Base-by-base conservation (phyloP, 2,797 vertebrate species). In the Propithecus perrieri region DNA sequence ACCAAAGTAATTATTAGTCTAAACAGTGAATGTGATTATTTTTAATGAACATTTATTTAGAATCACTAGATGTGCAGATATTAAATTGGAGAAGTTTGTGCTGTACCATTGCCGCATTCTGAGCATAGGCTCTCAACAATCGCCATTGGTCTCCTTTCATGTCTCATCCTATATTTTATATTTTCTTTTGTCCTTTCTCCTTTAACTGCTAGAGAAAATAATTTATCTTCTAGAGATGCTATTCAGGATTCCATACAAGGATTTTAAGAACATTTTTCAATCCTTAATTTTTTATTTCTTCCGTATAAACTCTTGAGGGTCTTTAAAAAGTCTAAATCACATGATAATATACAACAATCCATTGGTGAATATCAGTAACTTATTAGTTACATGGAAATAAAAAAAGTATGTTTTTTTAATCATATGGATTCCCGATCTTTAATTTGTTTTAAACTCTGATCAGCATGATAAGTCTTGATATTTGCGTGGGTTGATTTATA, bases 1-100 rank as follows among this genome's bases (percentile, higher is more conserved):
- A 65, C 46, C 33, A 89, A 89, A 88, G 81, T 74, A 94, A 91
- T 63, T 50, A 67, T 79, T 95, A 59, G 30, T 86, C 59, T 61
- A 17, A 65, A 76, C 94, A 85, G 30, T 46, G 8, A 89, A 65
- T 15, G 41, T 63, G 20, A 28, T 87, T 65, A 63, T 46, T 89
- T 86, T 79, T 43, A 41, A 2, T 12, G 9, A 95, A 55, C 10
- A 28, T 80, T 61, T 92, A n/a, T 92, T 90, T 72, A 91, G 89
- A 57, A 79, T 84, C 43, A 38, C 78, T 79, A 38, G 22, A 30
- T 87, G 6, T 74, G 67, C 79, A 22, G 9, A 41, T 75, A 46
- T 13, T 72, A 43, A 89, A 65, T 55, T 30, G 57, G 59, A 85
- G 76, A 80, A n/a, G 15, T 72, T 24, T 80, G 46, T 85, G 30